Percentiles rank a stretch among this genome's conserved stretches.
phyloP scores from a whole-genome alignment of 2,113 vertebrate genomes.

The Siphamia tubifer region DNA sequence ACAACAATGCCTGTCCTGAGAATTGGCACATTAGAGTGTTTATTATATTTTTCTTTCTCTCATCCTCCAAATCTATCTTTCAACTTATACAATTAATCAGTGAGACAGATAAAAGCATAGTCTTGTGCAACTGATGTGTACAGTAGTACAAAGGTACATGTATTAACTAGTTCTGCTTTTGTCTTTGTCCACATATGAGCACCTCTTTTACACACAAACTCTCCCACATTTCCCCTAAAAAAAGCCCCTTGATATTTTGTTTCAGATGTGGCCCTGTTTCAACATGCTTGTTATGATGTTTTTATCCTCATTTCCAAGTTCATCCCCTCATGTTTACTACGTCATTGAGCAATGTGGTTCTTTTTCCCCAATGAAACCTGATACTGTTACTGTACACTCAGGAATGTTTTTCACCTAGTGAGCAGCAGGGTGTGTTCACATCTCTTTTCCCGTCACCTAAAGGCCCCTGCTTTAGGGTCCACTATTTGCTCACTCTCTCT shows the following conservation, averaged over 20 bases:
- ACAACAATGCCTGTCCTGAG: no score
- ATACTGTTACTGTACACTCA: slow-evolving; percentile 61
- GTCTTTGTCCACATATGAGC: slow-evolving; percentile 6
- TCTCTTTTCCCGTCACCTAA: slow-evolving; percentile 40
- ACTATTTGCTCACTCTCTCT: slow-evolving; percentile 44
- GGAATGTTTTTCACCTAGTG: slow-evolving; percentile 68
- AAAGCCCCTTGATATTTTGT: background rate
- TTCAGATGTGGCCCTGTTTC: slow-evolving; percentile 42
- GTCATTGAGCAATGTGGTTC: slow-evolving; percentile 48
- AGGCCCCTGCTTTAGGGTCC: slow-evolving; percentile 29
- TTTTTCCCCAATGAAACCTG: slow-evolving; percentile 61
- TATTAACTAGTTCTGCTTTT: slow-evolving; percentile 22
- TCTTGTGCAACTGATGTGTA: slow-evolving; percentile 4
- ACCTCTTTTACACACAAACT: slow-evolving; percentile 4
- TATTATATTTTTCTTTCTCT: background rate
- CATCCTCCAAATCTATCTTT: background rate
- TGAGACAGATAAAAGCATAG: slow-evolving; percentile 20
- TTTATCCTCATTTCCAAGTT: slow-evolving; percentile 42
- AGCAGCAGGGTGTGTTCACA: slow-evolving; percentile 40
- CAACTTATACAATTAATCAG: slow-evolving; percentile 19
- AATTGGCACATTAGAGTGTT: no score
- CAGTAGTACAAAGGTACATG: slow-evolving; percentile 2
- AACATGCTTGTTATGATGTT: slow-evolving; percentile 62
- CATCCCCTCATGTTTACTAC: slow-evolving; percentile 52
- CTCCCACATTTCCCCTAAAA: slow-evolving; percentile 15